Evolutionary conservation across 2,113 vertebrate genomes (phyloP).

Genomic region (Galbula dea): DNA sequence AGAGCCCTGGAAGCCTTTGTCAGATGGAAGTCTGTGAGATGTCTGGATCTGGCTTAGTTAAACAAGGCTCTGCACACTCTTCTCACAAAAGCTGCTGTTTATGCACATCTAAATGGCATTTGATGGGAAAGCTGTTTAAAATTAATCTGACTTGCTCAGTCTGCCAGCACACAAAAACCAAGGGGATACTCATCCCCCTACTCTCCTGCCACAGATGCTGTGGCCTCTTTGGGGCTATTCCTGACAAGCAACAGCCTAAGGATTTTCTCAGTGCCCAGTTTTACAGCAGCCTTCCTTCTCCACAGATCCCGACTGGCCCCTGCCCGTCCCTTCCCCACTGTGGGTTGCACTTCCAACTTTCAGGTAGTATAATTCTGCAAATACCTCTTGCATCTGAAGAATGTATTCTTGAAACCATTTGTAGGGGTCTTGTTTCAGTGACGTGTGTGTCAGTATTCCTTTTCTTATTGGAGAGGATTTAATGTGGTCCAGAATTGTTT

Average conservation of each 20-base stretch:
- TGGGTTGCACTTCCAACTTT: constrained; percentile 32
- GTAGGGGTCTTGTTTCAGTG: not conserved
- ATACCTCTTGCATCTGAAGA: constrained; percentile 69
- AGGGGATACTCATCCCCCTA: not conserved
- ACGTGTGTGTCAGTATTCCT: constrained; percentile 32
- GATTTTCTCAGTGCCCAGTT: not conserved
- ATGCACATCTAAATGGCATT: not conserved
- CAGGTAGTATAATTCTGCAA: constrained; percentile 47
- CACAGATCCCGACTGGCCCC: not conserved
- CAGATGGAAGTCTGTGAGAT: not conserved
- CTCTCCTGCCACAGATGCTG: not conserved
- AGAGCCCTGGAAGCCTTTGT: not conserved
- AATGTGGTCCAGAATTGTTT: not conserved
- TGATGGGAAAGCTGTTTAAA: not conserved
- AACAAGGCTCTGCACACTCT: not conserved
- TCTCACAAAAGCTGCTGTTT: not conserved
- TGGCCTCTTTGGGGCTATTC: not conserved
- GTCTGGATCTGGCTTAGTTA: not conserved
- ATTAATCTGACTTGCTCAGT: not conserved
- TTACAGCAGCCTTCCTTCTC: not conserved
- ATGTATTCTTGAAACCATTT: constrained; percentile 56
- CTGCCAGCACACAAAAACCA: not conserved
- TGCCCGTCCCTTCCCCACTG: fast-evolving
- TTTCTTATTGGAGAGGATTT: not conserved
- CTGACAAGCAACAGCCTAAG: not conserved